phyloP scores from a whole-genome alignment of 2,797 vertebrate genomes.

The Spinus pinus region DNA sequence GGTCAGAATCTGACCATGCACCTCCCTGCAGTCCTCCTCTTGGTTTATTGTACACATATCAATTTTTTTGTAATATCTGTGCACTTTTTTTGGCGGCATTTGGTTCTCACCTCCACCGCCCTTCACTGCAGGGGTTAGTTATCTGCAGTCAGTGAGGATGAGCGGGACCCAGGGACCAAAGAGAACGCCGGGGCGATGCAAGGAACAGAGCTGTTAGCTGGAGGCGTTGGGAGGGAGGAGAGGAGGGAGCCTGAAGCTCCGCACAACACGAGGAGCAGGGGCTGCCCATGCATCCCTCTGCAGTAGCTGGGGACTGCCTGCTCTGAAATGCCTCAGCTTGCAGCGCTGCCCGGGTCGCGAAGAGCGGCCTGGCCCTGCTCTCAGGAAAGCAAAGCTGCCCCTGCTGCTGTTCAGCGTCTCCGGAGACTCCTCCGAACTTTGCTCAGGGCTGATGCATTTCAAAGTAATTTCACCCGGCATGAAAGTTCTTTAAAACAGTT shows the following conservation, averaged over 20 bases:
- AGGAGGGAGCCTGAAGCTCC: neutral
- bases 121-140: neutral
- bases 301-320: neutral
- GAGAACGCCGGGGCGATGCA: accelerated
- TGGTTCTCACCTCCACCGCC: neutral
- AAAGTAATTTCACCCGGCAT: neutral
- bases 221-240: neutral
- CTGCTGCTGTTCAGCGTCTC: neutral
- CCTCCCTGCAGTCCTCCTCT: neutral
- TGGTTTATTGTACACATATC: neutral
- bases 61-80: neutral
- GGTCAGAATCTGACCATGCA: neutral
- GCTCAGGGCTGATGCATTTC: neutral
- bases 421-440: no score
- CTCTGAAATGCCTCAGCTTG: accelerated
- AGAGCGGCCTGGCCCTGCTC: neutral
- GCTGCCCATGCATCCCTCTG: neutral
- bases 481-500: neutral
- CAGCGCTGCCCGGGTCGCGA: neutral
- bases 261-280: accelerated
- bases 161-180: neutral
- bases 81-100: accelerated
- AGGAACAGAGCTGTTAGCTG: neutral
- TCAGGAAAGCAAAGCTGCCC: neutral
- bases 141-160: neutral